Conservation (phyloP, 2,113 vertebrate genomes). For the Tringa solitaria region DNA sequence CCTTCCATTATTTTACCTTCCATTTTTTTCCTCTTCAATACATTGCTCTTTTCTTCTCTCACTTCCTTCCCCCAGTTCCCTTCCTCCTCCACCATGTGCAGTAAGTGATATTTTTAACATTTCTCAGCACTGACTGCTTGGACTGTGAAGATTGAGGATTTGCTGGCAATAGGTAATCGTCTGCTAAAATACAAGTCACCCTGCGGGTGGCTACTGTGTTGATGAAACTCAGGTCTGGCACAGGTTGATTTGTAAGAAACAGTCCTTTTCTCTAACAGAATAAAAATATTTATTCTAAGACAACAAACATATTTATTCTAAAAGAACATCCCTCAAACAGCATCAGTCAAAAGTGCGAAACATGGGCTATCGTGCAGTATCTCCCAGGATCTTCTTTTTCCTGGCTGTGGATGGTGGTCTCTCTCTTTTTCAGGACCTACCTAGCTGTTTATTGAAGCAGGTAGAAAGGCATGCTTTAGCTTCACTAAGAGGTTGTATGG, state of each 20-base stretch:
- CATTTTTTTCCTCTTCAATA: background rate
- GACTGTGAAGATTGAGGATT: background rate
- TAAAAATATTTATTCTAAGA: background rate
- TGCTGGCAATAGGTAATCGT: background rate
- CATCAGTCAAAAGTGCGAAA: background rate
- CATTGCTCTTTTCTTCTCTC: background rate
- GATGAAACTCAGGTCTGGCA: background rate
- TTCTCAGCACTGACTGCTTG: background rate
- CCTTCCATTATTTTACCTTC: background rate
- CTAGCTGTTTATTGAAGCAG: background rate
- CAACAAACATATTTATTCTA: background rate
- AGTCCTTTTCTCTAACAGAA: background rate
- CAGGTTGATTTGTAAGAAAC: background rate
- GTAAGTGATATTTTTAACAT: background rate
- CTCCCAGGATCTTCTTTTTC: background rate
- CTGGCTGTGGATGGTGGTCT: background rate
- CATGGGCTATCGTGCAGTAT: background rate
- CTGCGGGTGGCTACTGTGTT: background rate
- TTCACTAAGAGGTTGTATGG: background rate
- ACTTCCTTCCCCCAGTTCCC: background rate
- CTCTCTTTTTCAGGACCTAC: background rate
- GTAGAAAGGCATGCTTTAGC: background rate
- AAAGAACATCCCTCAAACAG: background rate
- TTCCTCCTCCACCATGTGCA: background rate
- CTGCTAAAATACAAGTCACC: conserved; percentile 3